Percentiles rank a stretch among this genome's conserved stretches.
These are phyloP conservation scores for Drosophila kokeensis DNA, from an alignment of 2,888 invertebrate species.

Conservation along the genomic window DNA sequence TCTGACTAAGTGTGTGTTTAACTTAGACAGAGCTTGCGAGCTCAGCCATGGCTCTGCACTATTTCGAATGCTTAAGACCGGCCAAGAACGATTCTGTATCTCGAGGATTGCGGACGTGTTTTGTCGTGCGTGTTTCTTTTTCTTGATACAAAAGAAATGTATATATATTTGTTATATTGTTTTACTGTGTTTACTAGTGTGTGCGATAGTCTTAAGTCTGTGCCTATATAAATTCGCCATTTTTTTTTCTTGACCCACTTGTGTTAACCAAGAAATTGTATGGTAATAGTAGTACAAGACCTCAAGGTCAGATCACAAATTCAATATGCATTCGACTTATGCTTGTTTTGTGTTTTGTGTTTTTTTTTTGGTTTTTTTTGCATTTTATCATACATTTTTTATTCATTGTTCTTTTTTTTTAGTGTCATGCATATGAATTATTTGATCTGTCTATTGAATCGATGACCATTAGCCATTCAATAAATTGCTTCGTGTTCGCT, in stretches of 20 bases:
- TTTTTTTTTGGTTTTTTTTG: not conserved
- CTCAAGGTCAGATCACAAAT: constrained; percentile 32
- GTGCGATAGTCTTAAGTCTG: not conserved
- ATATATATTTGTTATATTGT: not conserved
- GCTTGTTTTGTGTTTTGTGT: not conserved
- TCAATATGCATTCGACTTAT: constrained; percentile 14
- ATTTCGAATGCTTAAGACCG: constrained; percentile 29
- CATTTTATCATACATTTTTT: constrained; percentile 4
- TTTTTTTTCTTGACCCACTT: constrained; percentile 33
- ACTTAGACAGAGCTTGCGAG: constrained; percentile 27
- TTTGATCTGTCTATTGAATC: constrained; percentile 9
- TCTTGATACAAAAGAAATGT: not conserved
- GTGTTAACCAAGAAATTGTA: constrained; percentile 9
- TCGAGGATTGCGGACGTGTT: constrained; percentile 71
- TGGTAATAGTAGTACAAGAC: constrained; percentile 30
- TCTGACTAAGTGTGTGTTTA: constrained; percentile 11
- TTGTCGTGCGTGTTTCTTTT: constrained; percentile 18
- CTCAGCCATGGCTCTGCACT: constrained; percentile 30
- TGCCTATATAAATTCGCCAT: constrained; percentile 12
- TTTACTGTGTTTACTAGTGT: constrained; percentile 6
- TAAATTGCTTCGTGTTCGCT: constrained; percentile 29
- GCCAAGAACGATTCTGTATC: constrained; percentile 75
- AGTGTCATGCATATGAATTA: constrained; percentile 42
- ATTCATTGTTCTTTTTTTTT: constrained; percentile 5
- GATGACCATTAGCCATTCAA: constrained; percentile 10